phyloP scores from a whole-genome alignment of 1,140 invertebrate species.

The Lepidurus packardi region DNA sequence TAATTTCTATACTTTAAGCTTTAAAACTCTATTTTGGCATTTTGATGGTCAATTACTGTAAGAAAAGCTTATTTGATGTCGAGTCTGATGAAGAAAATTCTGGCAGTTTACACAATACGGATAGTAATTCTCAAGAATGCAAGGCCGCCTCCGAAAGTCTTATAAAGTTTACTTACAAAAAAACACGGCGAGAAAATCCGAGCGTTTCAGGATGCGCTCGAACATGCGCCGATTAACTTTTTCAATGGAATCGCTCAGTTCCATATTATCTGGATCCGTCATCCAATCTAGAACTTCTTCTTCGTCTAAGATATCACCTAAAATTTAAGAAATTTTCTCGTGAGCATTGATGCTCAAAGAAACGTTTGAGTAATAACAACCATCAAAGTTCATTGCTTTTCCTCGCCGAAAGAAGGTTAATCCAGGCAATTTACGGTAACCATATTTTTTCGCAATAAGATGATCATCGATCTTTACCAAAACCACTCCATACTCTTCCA shows the following conservation, averaged over 20 bases:
- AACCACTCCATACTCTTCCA: conserved; percentile 82
- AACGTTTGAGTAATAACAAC: conserved; percentile 43
- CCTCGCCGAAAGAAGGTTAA: conserved; percentile 86
- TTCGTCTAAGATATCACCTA: conserved; percentile 79
- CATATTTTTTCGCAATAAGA: conserved; percentile 91
- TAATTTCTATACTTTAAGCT: background rate
- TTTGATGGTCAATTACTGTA: too few relatives aligned
- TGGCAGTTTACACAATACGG: background rate
- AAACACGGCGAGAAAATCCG: conserved; percentile 88
- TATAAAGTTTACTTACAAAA: conserved; percentile 68
- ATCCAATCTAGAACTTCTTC: conserved; percentile 91
- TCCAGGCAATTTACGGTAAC: conserved; percentile 78
- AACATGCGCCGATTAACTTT: conserved; percentile 90
- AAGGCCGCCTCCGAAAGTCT: background rate
- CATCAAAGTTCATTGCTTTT: conserved; percentile 85
- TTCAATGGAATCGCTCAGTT: conserved; percentile 84
- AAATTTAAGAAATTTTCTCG: conserved; percentile 23
- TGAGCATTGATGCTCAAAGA: background rate
- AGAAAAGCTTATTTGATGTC: too few relatives aligned
- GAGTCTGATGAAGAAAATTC: too few relatives aligned
- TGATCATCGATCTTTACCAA: conserved; percentile 83
- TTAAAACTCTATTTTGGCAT: background rate
- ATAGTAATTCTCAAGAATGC: conserved; percentile 8
- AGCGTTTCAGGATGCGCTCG: conserved; percentile 79
- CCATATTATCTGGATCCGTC: conserved; percentile 90